These are phyloP conservation scores for Danaus plexippus DNA, from an alignment of 1,140 invertebrate genomes.

Conservation along the genomic window DNA sequence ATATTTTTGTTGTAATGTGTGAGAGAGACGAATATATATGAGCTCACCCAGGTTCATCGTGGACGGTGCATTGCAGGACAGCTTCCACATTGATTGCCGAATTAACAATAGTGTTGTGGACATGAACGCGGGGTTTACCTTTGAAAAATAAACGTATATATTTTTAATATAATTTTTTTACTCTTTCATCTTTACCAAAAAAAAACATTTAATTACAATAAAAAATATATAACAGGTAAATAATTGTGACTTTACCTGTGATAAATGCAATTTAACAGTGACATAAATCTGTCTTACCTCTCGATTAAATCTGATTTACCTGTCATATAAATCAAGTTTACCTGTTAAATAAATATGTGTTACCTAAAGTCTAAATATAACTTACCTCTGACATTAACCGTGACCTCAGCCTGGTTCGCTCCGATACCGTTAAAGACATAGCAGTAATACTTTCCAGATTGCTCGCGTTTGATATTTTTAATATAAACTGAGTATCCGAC, in stretches of 20 bases:
- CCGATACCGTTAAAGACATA: slow-evolving; percentile 43
- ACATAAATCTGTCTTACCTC: no score
- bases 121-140: slow-evolving; percentile 54
- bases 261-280: no score
- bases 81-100: slow-evolving; percentile 46
- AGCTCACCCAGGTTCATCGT: slow-evolving; percentile 47
- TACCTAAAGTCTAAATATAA: not conserved
- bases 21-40: no score
- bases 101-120: slow-evolving; percentile 43
- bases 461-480: slow-evolving; percentile 30
- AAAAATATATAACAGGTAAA: no score
- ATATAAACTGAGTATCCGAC: slow-evolving; percentile 32
- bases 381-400: slow-evolving; percentile 34
- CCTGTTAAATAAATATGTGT: no score
- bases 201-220: no score
- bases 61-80: slow-evolving; percentile 41
- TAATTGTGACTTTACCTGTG: no score
- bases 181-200: no score
- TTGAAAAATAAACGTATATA: slow-evolving; percentile 2
- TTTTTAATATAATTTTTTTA: no score
- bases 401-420: slow-evolving; percentile 25
- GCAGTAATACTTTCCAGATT: slow-evolving; percentile 51
- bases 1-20: no score
- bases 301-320: no score
- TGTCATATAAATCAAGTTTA: no score